phyloP scores from a whole-genome alignment of 2,113 vertebrate species.

The Calcarius ornatus region DNA sequence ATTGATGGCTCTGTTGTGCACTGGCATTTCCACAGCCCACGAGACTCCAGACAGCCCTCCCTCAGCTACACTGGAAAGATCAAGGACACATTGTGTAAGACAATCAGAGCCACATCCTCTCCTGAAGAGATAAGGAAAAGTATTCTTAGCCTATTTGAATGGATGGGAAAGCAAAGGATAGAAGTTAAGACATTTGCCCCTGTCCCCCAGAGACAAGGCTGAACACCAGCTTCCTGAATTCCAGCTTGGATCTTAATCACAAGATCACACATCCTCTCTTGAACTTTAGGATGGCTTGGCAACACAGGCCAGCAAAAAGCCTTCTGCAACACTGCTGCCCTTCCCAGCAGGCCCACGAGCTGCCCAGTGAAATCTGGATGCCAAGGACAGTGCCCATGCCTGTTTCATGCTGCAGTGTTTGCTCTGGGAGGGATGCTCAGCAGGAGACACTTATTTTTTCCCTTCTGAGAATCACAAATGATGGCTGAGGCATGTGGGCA shows the following conservation, averaged over 20 bases:
- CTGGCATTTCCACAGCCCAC: not conserved
- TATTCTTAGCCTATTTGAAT: not conserved
- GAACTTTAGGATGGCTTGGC: not conserved
- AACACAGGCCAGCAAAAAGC: not conserved
- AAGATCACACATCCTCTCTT: not conserved
- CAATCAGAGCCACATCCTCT: constrained; percentile 4
- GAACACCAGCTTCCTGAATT: not conserved
- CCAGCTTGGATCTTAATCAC: not conserved
- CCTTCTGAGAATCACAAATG: not conserved
- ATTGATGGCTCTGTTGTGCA: not conserved
- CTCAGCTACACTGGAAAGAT: not conserved
- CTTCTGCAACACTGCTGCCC: not conserved
- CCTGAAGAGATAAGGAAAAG: not conserved
- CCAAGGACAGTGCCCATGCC: not conserved
- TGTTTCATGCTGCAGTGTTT: not conserved
- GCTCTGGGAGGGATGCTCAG: not conserved
- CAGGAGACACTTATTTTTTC: not conserved
- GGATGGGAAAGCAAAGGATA: not conserved
- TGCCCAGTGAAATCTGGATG: not conserved
- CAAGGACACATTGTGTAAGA: not conserved
- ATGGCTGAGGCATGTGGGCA: not conserved
- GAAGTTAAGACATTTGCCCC: not conserved
- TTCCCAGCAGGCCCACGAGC: not conserved
- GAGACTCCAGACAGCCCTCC: not conserved
- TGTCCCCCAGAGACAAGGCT: not conserved